Evolutionary conservation across 2,113 vertebrate species (phyloP), one percentile per base, ranked within the genome.

Genomic region (Mastomys coucha): DNA sequence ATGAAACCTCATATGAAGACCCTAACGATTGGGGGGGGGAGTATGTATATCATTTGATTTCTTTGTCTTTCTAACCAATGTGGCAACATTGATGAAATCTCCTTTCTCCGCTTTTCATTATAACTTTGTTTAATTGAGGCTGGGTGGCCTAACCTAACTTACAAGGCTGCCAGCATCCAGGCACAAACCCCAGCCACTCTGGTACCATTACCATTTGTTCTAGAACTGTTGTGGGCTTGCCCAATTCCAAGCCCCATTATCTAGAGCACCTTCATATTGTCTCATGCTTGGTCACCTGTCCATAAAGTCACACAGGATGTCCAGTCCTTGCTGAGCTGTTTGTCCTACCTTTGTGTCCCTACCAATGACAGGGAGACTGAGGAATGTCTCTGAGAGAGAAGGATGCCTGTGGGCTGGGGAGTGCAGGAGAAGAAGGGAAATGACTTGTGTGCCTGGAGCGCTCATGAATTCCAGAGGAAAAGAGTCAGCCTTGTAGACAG

Each of bases 281-380:
- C n/a, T 76, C 51, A 67, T 70, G 31, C 14, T 11, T 36, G 8
- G 78, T 91, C 82, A 91, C n/a, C n/a, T 73, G 51, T 36, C 39
- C 49, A 86, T 65, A 67, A 86, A 93, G 92, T 78, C 19, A 76
- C 72, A 45, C 49, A 75, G 82, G 82, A 86, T 73, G 28, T 63
- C 49, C 31, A n/a, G 28, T n/a, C 39, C 58, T 81, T 78, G 31
- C 53, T 45, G 67, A 75, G 33, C 31, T 24, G 69, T 14, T 49
- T 75, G 89, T 93, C 91, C 36, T 73, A 51, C 28, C 67, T 72
- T 45, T 36, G 5, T n/a, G 51, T 51, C 63, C 69, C 53, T 22
- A 36, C 5, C 24, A 31, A 31, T 8, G 24, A 56, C 45, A 4
- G 20, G 14, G 24, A 65, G 63, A 4, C 4, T 1, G 10, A 42